Conservation (phyloP, 2,797 vertebrate species). For the Hydrocynus forskahlii region DNA sequence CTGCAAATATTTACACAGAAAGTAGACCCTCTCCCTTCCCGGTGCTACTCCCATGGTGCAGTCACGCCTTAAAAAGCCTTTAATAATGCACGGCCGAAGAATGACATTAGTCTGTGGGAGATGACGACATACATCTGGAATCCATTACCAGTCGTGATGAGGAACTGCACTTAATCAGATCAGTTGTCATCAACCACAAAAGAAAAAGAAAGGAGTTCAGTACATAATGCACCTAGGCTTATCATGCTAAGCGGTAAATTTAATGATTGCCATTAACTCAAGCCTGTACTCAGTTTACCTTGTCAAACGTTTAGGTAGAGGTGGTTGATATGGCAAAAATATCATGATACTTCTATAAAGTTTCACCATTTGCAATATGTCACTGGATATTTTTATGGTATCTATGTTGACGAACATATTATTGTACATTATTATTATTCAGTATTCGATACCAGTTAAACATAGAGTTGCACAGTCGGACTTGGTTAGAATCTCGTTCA, state of each 20-base stretch:
- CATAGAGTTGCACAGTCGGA: no score
- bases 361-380: no score
- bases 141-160: conserved; percentile 44
- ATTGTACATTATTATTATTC: no score
- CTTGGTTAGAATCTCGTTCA: no score
- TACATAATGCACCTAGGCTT: neutral
- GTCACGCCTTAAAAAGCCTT: conserved; percentile 46
- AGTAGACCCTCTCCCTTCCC: conserved; percentile 43
- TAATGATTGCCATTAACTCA: neutral
- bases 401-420: no score
- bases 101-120: conserved; percentile 34
- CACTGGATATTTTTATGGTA: no score
- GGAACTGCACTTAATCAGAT: conserved; percentile 49
- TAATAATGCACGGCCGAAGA: conserved; percentile 40
- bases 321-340: no score
- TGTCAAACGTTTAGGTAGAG: neutral
- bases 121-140: conserved; percentile 55
- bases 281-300: neutral
- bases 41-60: conserved; percentile 27
- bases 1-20: conserved; percentile 73
- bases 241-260: conserved; percentile 2
- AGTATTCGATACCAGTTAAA: no score
- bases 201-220: neutral
- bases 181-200: conserved; percentile 17
- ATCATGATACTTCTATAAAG: no score